Base-by-base conservation (phyloP, 2,113 vertebrate genomes). In the Mixornis gularis region DNA sequence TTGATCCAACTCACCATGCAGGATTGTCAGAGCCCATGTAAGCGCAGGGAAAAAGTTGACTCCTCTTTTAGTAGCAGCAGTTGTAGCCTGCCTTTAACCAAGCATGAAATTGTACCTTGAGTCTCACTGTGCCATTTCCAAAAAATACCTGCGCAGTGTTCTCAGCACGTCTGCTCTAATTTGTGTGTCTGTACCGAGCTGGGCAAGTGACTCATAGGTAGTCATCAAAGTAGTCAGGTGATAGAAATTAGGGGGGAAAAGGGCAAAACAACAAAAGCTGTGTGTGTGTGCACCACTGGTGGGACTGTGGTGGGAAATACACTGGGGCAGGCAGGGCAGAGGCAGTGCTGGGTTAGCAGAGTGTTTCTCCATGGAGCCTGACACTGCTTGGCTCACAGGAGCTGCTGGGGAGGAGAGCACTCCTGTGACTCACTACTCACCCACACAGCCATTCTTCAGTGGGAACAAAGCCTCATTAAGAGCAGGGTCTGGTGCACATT, bases 51-150 rank as follows among this genome's bases (percentile, higher is more conserved):
- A 32, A 56, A 81, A 52, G 58, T 7, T 72, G 49, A 36, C 40
- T 79, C n/a, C 62, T 86, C 40, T 87, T 80, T 59, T 11, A 64
- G 58, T 19, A 81, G 84, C 89, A 69, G 81, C 70, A 71, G 36
- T 84, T 84, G 17, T 41, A 87, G 36, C 22, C 77, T 82, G 65
- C 53, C 52, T 92, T 87, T 89, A 94, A 74, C 78, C 87, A 84
- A 81, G 70, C 89, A 49, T 87, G 74, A 92, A 95, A 95, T 89
- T 87, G 52, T 44, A 81, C 65, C 78, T 89, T 36, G 25, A 85
- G 58, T 89, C 49, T 90, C 48, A 19, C 29, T 84, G 87, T 87
- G 51, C 76, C 77, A 88, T 38, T 70, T 80, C 48, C 40, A 87
- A 59, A 85, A 80, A 82, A 62, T 70, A 77, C 64, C 64, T 77